Evolutionary conservation across 2,113 vertebrate species (phyloP).

Genomic region (Chascanopsetta lugubris): DNA sequence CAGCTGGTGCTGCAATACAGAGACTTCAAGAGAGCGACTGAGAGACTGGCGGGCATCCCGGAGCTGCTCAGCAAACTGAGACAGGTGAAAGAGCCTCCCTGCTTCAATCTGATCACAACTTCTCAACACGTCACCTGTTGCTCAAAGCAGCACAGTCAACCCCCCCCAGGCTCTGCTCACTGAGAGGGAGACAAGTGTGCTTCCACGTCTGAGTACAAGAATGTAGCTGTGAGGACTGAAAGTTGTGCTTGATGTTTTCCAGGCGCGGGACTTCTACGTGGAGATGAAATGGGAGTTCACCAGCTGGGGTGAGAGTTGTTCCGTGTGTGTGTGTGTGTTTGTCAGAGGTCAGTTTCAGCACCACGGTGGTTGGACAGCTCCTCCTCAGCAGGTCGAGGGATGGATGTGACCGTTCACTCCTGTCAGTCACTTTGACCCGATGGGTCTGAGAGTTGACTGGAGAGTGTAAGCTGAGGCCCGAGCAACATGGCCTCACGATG

Average conservation of each 20-base stretch:
- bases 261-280: constrained; percentile 95
- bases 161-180: not conserved
- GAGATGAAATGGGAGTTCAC: constrained; percentile 99
- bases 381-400: constrained; percentile 6
- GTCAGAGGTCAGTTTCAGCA: constrained; percentile 71
- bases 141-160: not conserved
- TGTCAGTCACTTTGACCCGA: constrained; percentile 1
- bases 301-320: constrained; percentile 90
- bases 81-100: constrained; percentile 77
- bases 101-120: not conserved
- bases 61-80: constrained; percentile 93
- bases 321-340: constrained; percentile 7
- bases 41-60: constrained; percentile 91
- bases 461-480: no score
- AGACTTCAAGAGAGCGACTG: constrained; percentile 90
- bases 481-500: no score
- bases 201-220: not conserved
- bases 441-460: no score
- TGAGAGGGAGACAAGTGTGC: not conserved
- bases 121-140: not conserved
- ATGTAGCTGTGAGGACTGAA: no score
- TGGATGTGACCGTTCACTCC: not conserved
- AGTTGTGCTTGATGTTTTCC: constrained; percentile 25
- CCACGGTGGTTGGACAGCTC: constrained; percentile 69
- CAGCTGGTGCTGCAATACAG: constrained; percentile 94